These are phyloP conservation scores for Disparrhopalites patrizii DNA, from an alignment of 2,888 invertebrate species.

Conservation along the genomic window DNA sequence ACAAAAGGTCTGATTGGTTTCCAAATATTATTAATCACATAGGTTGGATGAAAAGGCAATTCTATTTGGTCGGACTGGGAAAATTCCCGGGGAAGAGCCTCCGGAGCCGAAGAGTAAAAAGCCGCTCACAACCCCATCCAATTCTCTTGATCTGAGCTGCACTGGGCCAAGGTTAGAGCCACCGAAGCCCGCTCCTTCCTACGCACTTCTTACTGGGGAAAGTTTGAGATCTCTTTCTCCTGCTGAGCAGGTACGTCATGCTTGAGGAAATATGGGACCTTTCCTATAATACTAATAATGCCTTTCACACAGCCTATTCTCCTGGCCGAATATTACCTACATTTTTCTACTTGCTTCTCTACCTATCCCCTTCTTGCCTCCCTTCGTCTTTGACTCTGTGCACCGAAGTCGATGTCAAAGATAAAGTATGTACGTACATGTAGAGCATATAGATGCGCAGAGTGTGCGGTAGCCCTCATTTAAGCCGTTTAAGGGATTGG, in stretches of 20 bases:
- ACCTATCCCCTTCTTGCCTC: not conserved
- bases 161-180: slow-evolving; percentile 17
- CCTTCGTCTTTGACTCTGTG: not conserved
- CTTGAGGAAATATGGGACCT: not conserved
- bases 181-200: slow-evolving; percentile 36
- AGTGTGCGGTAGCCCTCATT: not conserved
- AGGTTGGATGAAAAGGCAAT: slow-evolving; percentile 65
- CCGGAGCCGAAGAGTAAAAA: slow-evolving; percentile 23
- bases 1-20: not conserved
- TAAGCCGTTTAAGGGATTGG: not conserved
- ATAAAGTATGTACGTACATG: too few species aligned
- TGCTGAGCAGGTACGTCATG: slow-evolving; percentile 43
- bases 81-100: slow-evolving; percentile 37
- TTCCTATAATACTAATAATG: not conserved
- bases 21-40: slow-evolving; percentile 29
- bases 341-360: not conserved
- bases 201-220: slow-evolving; percentile 43
- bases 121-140: slow-evolving; percentile 26
- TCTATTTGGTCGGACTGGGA: slow-evolving; percentile 50
- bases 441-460: too few species aligned
- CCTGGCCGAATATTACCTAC: not conserved
- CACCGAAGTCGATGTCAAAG: too few species aligned
- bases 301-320: not conserved
- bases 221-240: slow-evolving; percentile 44
- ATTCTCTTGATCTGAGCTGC: slow-evolving; percentile 27